Conservation (phyloP, 2,888 invertebrate species). For the Andrena chrysosceles region DNA sequence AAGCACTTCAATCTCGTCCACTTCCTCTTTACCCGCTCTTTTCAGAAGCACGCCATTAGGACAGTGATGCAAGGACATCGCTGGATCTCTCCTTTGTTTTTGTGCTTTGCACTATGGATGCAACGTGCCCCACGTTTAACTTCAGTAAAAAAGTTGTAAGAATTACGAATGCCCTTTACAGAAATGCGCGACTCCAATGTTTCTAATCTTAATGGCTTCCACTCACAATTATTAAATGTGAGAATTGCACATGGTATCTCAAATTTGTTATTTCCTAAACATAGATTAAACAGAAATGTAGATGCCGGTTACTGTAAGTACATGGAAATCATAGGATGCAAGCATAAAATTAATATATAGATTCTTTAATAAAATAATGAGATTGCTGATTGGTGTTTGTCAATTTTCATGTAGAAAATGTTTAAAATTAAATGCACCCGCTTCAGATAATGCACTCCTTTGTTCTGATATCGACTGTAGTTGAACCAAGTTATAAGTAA, state of each 20-base stretch:
- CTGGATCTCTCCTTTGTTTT: slow-evolving; percentile 31
- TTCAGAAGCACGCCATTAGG: slow-evolving; percentile 60
- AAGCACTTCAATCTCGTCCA: slow-evolving; percentile 57
- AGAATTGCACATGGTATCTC: too few species aligned
- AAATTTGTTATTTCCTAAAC: too few species aligned
- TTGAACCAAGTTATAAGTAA: background rate
- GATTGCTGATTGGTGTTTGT: background rate
- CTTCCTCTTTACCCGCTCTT: slow-evolving; percentile 47
- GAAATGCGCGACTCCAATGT: too few species aligned
- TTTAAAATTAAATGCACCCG: background rate
- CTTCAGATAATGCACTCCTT: background rate
- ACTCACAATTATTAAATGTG: too few species aligned
- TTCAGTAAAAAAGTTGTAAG: background rate
- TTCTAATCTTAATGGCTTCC: too few species aligned
- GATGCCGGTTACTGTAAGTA: too few species aligned
- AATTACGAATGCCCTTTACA: background rate
- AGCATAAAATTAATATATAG: background rate
- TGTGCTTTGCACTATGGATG: slow-evolving; percentile 10
- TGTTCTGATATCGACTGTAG: background rate
- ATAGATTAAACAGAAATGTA: too few species aligned
- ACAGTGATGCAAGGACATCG: slow-evolving; percentile 51
- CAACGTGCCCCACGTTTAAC: background rate
- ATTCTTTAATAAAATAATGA: background rate
- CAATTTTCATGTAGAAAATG: background rate
- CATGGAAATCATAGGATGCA: background rate